Percentiles rank a stretch among this genome's conserved stretches.
phyloP scores from a whole-genome alignment of 2,888 invertebrate species.

The Malthinus seriepunctatus region DNA sequence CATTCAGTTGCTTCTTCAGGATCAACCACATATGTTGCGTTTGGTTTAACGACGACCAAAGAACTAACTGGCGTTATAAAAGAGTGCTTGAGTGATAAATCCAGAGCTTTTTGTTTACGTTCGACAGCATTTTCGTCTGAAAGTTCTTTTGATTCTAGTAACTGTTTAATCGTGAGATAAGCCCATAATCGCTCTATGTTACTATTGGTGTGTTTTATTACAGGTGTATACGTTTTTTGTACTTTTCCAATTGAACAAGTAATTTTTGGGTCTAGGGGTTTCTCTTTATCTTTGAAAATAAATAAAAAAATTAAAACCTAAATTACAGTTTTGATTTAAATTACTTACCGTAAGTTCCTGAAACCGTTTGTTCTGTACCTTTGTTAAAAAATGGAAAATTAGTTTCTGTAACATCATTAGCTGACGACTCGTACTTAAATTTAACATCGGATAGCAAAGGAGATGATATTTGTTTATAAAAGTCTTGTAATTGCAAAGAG shows the following conservation, averaged over 20 bases:
- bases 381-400: constrained; percentile 63
- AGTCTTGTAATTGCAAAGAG: constrained; percentile 66
- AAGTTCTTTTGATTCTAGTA: constrained; percentile 57
- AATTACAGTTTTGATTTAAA: background rate
- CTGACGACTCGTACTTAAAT: constrained; percentile 66
- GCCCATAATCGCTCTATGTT: constrained; percentile 65
- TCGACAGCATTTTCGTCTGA: constrained; percentile 37
- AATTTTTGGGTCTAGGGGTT: background rate
- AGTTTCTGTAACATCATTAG: constrained; percentile 59
- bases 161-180: constrained; percentile 67
- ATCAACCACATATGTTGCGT: constrained; percentile 58
- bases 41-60: constrained; percentile 68
- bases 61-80: constrained; percentile 72
- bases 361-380: constrained; percentile 67
- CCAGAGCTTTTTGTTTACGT: constrained; percentile 59
- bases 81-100: constrained; percentile 64
- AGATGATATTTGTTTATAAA: constrained; percentile 70
- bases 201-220: constrained; percentile 4
- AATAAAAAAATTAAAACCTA: background rate
- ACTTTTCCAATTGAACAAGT: background rate
- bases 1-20: constrained; percentile 52
- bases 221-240: background rate
- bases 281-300: background rate
- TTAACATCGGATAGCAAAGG: constrained; percentile 68
- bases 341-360: constrained; percentile 54